phyloP scores from a whole-genome alignment of 1,140 invertebrate genomes.

The Acromyrmex heyeri region DNA sequence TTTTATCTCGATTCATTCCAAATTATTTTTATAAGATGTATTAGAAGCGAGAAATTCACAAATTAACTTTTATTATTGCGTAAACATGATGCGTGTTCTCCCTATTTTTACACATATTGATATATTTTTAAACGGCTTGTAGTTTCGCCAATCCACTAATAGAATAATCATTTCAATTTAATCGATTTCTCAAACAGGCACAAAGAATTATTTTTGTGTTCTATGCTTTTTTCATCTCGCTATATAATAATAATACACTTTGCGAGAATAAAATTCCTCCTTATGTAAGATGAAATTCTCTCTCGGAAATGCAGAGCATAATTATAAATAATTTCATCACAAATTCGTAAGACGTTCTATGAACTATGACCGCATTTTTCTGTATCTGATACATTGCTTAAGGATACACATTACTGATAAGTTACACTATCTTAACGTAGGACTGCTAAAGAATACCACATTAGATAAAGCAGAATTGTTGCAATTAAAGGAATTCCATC shows the following conservation, averaged over 20 bases:
- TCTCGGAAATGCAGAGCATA: slow-evolving; percentile 12
- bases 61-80: neutral
- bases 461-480: slow-evolving; percentile 67
- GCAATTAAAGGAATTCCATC: slow-evolving; percentile 44
- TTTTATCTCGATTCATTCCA: neutral
- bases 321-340: neutral
- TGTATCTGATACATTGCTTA: slow-evolving; percentile 70
- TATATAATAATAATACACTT: neutral
- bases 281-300: neutral
- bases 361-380: slow-evolving; percentile 69
- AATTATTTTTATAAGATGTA: neutral
- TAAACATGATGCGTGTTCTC: slow-evolving; percentile 44
- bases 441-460: slow-evolving; percentile 74
- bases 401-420: slow-evolving; percentile 69
- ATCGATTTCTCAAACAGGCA: slow-evolving; percentile 61
- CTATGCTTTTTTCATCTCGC: neutral
- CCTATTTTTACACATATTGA: slow-evolving; percentile 30
- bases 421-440: slow-evolving; percentile 76
- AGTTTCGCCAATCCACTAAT: slow-evolving; percentile 8
- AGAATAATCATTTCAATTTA: slow-evolving; percentile 78
- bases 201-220: neutral
- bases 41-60: neutral
- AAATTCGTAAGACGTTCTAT: slow-evolving; percentile 62
- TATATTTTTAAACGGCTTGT: neutral
- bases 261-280: neutral